Percentiles rank a stretch among this genome's conserved stretches.
phyloP scores from a whole-genome alignment of 2,797 vertebrate species.

The Neopelma chrysocephalum region DNA sequence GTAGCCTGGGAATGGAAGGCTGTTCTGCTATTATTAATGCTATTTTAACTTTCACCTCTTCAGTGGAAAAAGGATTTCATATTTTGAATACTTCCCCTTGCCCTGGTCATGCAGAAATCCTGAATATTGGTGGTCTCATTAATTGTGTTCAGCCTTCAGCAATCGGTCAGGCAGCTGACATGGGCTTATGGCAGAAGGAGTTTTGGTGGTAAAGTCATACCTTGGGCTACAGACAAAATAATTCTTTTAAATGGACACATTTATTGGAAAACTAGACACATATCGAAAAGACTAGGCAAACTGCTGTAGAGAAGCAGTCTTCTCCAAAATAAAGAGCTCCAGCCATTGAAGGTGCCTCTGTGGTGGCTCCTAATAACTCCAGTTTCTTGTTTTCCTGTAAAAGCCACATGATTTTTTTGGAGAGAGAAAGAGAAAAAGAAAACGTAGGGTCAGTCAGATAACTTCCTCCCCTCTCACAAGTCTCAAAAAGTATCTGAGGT shows the following conservation, averaged over 20 bases:
- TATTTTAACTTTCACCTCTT: background rate
- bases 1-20: background rate
- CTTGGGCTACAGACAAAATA: background rate
- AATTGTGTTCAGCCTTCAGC: background rate
- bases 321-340: background rate
- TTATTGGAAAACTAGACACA: background rate
- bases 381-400: background rate
- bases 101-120: background rate
- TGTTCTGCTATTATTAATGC: background rate
- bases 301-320: background rate
- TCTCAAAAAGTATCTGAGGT: background rate
- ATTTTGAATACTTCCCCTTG: background rate
- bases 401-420: background rate
- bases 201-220: background rate
- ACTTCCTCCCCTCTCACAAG: background rate
- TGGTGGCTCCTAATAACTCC: background rate
- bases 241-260: background rate
- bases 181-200: background rate
- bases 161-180: background rate
- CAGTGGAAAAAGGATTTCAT: background rate
- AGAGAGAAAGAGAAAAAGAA: background rate
- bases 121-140: background rate
- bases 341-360: accelerated
- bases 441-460: background rate
- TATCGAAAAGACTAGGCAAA: background rate